A percentile compares a stretch with the other conserved stretches of the same genome.
Evolutionary conservation across 2,797 vertebrate genomes (phyloP).

Genomic region (Lepus oiostolus): DNA sequence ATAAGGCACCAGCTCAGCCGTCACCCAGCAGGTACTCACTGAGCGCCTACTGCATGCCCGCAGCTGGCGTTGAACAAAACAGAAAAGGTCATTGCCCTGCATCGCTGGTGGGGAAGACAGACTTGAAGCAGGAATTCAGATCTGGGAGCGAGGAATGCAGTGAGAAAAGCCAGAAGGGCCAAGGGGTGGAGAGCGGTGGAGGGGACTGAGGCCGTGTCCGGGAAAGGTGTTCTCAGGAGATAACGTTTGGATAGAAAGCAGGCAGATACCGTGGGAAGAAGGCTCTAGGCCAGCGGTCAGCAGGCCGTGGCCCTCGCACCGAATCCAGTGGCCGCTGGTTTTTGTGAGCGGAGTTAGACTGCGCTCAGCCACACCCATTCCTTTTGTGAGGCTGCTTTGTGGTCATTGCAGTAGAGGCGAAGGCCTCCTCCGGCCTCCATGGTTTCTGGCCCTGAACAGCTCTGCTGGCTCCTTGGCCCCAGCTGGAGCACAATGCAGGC

Average conservation of each 20-base stretch:
- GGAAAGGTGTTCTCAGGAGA: not conserved
- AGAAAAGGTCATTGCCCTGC: not conserved
- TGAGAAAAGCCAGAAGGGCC: not conserved
- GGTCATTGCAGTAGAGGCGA: fast-evolving
- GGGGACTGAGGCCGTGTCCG: not conserved
- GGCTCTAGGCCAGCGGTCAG: constrained; percentile 10
- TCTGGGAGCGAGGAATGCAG: not conserved
- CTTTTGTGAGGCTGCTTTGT: not conserved
- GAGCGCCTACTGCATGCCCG: not conserved
- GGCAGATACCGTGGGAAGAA: not conserved
- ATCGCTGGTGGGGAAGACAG: not conserved
- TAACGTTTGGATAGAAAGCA: not conserved
- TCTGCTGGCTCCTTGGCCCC: not conserved
- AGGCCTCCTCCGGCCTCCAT: fast-evolving
- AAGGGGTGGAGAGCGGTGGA: not conserved
- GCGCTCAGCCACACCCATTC: not conserved
- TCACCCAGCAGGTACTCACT: not conserved
- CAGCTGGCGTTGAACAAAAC: not conserved
- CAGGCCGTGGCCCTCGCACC: not conserved
- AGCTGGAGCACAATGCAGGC: not conserved
- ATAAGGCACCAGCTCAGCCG: not conserved
- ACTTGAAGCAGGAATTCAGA: not conserved
- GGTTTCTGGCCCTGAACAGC: not conserved
- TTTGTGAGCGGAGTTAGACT: not conserved
- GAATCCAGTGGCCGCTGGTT: not conserved